Evolutionary conservation across 1,140 invertebrate species (phyloP).

Genomic region (Bicyclus anynana): DNA sequence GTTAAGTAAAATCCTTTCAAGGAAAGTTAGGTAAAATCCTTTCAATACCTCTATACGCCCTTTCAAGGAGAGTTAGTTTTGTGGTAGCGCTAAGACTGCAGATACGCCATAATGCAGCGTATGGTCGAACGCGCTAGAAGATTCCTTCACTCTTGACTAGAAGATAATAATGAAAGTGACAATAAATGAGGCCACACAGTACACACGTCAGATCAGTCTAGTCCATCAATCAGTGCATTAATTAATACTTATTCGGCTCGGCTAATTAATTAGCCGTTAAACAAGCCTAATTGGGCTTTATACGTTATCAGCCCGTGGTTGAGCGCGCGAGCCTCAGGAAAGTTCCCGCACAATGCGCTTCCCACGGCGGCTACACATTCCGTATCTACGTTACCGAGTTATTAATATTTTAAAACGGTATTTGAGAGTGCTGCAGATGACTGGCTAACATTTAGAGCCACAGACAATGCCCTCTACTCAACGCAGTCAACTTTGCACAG

Average conservation of each 20-base stretch:
- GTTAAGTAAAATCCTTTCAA: too few relatives aligned
- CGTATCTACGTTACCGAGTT: slow-evolving; percentile 51
- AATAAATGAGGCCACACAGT: too few relatives aligned
- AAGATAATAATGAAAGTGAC: too few relatives aligned
- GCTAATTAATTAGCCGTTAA: slow-evolving; percentile 47
- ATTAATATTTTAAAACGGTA: slow-evolving; percentile 72
- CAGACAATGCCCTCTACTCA: too few relatives aligned
- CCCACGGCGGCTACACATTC: slow-evolving; percentile 49
- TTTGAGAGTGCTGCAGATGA: slow-evolving; percentile 7
- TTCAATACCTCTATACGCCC: too few relatives aligned
- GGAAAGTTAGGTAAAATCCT: too few relatives aligned
- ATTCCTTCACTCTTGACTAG: too few relatives aligned
- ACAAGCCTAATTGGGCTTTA: slow-evolving; percentile 61
- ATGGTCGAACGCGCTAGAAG: too few relatives aligned
- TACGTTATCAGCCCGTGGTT: slow-evolving; percentile 47
- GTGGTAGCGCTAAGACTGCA: too few relatives aligned
- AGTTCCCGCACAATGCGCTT: slow-evolving; percentile 41
- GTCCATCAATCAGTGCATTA: slow-evolving; percentile 9
- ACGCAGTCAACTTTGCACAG: too few relatives aligned
- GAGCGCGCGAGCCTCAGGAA: slow-evolving; percentile 37
- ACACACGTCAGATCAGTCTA: neutral
- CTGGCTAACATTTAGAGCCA: neutral
- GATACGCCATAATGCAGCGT: too few relatives aligned
- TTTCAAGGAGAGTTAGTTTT: too few relatives aligned
- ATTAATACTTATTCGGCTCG: slow-evolving; percentile 28